Evolutionary conservation across 2,888 invertebrate species (phyloP).

Genomic region (Lasioglossum pauxillum): DNA sequence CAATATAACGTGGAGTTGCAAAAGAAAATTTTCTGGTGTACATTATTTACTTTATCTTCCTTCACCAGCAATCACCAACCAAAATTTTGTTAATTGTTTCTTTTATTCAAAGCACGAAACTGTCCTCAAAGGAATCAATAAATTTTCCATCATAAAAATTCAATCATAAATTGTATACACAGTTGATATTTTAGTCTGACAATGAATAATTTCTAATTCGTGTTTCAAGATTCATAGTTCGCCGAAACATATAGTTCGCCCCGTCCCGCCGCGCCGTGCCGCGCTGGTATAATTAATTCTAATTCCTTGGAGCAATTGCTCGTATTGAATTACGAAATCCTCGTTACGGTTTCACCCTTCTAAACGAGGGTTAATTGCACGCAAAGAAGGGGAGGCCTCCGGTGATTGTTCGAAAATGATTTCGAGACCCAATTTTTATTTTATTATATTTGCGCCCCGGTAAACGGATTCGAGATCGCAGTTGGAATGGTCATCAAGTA

Average conservation of each 20-base stretch:
- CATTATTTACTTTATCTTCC: neutral
- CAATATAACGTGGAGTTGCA: neutral
- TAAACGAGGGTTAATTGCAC: slow-evolving; percentile 51
- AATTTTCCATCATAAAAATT: neutral
- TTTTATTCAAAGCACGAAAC: neutral
- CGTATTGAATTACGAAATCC: slow-evolving; percentile 46
- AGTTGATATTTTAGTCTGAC: neutral
- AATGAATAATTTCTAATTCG: neutral
- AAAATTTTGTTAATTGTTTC: neutral
- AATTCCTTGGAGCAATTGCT: neutral
- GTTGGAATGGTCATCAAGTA: slow-evolving; percentile 67
- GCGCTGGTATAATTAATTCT: slow-evolving; percentile 15
- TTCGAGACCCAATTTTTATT: slow-evolving; percentile 59
- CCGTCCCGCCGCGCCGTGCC: too few species aligned
- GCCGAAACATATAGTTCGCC: neutral
- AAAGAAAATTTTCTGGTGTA: neutral
- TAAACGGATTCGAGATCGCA: slow-evolving; percentile 61
- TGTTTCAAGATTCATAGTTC: neutral
- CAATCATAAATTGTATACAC: neutral
- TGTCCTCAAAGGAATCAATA: neutral
- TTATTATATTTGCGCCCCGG: slow-evolving; percentile 54
- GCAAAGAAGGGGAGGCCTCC: neutral
- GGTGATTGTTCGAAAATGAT: slow-evolving; percentile 33
- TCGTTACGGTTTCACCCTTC: slow-evolving; percentile 19
- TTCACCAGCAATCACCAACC: neutral